Conservation (phyloP, 1,140 invertebrate genomes). For the Parapsyche elsis region DNA sequence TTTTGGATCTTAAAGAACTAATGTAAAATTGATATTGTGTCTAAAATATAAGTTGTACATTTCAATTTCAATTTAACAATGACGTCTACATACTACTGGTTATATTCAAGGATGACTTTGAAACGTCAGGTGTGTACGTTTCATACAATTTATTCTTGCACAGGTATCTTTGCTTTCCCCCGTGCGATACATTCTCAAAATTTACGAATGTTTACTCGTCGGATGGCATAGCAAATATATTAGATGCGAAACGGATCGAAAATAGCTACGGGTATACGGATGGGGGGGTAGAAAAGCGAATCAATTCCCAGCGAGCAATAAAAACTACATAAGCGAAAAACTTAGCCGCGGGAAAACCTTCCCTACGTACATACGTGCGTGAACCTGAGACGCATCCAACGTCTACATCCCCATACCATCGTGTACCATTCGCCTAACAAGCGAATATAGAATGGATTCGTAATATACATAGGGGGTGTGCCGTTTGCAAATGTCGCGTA, state of each 20-base stretch:
- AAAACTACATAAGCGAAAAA: slow-evolving; percentile 54
- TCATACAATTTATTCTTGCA: no score
- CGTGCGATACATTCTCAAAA: background rate
- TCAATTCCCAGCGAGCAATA: slow-evolving; percentile 49
- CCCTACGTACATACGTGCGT: background rate
- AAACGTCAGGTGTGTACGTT: no score
- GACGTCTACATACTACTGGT: no score
- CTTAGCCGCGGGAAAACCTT: slow-evolving; percentile 25
- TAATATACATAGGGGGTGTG: background rate
- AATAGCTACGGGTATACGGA: background rate
- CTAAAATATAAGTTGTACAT: no score
- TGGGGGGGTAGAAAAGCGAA: background rate
- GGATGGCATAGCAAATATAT: background rate
- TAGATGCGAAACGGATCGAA: slow-evolving; percentile 11
- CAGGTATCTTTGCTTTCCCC: no score
- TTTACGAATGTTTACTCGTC: slow-evolving; percentile 22
- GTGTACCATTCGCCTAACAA: background rate
- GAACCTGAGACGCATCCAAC: background rate
- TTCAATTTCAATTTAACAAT: no score
- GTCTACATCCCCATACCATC: background rate
- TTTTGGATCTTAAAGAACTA: no score
- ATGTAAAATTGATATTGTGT: no score
- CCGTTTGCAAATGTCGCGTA: slow-evolving; percentile 3
- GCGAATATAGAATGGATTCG: background rate
- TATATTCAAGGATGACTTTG: no score